These are phyloP conservation scores for Strix aluco DNA, from an alignment of 2,113 vertebrate genomes.

Conservation along the genomic window DNA sequence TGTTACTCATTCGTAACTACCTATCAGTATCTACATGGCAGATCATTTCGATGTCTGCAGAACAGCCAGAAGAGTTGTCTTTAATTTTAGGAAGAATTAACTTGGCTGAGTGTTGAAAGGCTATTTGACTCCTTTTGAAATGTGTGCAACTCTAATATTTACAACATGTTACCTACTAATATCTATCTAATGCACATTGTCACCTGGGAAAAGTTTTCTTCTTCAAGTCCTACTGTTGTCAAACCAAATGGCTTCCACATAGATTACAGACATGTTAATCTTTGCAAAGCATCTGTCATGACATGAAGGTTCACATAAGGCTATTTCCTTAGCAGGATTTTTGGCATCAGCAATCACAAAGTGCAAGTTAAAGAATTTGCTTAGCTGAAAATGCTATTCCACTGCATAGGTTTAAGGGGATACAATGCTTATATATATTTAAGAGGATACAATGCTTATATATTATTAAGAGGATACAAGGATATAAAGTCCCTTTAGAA, in stretches of 20 bases:
- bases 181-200: background rate
- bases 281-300: background rate
- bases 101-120: background rate
- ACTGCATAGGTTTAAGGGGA: background rate
- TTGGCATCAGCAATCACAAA: background rate
- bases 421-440: background rate
- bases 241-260: background rate
- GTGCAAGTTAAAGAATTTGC: background rate
- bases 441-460: background rate
- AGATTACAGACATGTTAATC: background rate
- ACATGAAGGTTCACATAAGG: background rate
- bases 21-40: background rate
- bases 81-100: conserved; percentile 25
- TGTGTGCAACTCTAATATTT: background rate
- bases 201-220: conserved; percentile 7
- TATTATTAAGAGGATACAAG: background rate
- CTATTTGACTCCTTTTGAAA: conserved; percentile 50
- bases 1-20: background rate
- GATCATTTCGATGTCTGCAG: background rate
- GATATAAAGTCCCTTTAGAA: background rate
- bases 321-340: background rate
- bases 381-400: background rate
- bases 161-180: background rate
- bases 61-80: background rate
- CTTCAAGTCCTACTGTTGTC: background rate